Evolutionary conservation across 92 coral and sea anemone species (phyloP).

Genomic region (Palythoa grandis): DNA sequence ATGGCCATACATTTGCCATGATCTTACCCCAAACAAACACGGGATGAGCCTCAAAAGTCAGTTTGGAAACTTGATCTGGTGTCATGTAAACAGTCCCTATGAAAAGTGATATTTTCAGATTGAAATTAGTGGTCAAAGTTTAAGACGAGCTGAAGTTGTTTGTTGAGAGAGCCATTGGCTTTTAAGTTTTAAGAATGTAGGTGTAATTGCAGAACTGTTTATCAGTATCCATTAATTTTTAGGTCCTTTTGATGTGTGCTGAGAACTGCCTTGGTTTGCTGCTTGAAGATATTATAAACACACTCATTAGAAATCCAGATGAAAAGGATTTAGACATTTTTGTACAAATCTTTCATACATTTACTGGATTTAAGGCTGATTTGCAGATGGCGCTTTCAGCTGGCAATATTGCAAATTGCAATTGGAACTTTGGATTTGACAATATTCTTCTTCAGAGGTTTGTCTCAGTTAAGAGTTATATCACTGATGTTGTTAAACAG

Average conservation of each 20-base stretch:
- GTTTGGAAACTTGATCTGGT: no score
- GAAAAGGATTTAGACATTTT: conserved; percentile 18
- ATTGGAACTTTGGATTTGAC: background rate
- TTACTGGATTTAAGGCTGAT: background rate
- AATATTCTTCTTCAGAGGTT: conserved; percentile 13
- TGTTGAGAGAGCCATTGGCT: no score
- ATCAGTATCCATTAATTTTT: background rate
- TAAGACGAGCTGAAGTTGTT: no score
- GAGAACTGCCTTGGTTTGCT: background rate
- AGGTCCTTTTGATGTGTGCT: conserved; percentile 3
- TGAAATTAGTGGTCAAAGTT: no score
- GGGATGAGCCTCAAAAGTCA: no score
- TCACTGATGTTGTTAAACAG: conserved; percentile 5
- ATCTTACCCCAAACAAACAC: no score
- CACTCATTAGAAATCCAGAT: conserved; percentile 8
- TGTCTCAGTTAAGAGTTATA: background rate
- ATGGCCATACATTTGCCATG: no score
- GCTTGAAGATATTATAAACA: conserved; percentile 27
- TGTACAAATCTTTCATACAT: conserved; percentile 9
- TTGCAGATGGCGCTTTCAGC: background rate
- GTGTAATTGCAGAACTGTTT: background rate
- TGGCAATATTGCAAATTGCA: background rate
- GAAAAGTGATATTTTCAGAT: no score
- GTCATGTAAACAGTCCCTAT: no score
- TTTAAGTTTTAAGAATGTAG: no score